A percentile compares a stretch with the other conserved stretches of the same genome.
These are phyloP conservation scores for Epirrhoe alternata DNA, from an alignment of 2,888 invertebrate species.

Conservation along the genomic window DNA sequence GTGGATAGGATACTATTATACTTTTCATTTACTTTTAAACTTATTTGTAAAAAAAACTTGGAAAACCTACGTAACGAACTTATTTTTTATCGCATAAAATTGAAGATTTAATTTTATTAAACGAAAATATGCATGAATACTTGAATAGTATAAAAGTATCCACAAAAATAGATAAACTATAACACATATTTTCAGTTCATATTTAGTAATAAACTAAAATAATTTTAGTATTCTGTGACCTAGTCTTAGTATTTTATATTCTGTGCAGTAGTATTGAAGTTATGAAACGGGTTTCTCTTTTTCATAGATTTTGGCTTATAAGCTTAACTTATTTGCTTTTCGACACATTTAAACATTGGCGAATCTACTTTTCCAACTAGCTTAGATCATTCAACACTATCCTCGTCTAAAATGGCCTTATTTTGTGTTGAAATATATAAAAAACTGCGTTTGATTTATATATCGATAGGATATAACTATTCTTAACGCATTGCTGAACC, in stretches of 20 bases:
- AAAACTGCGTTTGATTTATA: conserved; percentile 73
- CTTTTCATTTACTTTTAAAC: too few species aligned
- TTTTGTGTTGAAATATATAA: conserved; percentile 35
- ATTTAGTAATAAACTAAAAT: neutral
- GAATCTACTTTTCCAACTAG: neutral
- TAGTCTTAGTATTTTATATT: conserved; percentile 45
- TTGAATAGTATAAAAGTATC: neutral
- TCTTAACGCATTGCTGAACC: conserved; percentile 59
- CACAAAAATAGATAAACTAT: neutral
- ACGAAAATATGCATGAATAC: neutral
- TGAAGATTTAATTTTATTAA: too few species aligned
- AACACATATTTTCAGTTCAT: neutral
- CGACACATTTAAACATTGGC: neutral
- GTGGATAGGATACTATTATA: too few species aligned
- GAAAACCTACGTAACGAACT: too few species aligned
- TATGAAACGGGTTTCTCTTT: neutral
- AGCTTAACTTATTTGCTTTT: conserved; percentile 13
- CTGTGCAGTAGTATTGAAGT: conserved; percentile 48
- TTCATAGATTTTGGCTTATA: too few species aligned
- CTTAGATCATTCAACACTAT: neutral
- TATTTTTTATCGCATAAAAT: too few species aligned
- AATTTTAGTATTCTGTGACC: conserved; percentile 13
- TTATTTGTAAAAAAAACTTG: too few species aligned
- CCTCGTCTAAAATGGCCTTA: conserved; percentile 13
- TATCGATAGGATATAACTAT: conserved; percentile 73